Evolutionary conservation across 2,113 vertebrate genomes (phyloP), one percentile per base, ranked within the genome.

Genomic region (Tragelaphus strepsiceros): DNA sequence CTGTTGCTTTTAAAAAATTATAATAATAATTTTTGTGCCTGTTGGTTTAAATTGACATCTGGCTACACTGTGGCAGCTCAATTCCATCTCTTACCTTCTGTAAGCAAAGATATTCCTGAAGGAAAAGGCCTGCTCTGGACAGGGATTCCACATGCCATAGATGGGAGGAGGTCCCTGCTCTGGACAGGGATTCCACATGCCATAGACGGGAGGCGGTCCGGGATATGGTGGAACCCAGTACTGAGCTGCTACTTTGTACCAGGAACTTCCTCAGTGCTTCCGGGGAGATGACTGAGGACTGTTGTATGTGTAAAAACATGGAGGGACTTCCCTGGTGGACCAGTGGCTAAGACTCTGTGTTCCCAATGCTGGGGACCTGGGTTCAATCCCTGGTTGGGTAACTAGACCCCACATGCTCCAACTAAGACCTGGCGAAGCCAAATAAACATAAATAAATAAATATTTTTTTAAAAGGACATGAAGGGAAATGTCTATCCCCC

Each of bases 1-100:
- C 53, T 80, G 13, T 83, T 90, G 53, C 32, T 83, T 91, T 96
- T 30, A 14, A 30, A 54, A 82, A 54, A 22, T 77, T 2, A 71
- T 35, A 0, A n/a, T 82, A 1, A 53, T 82, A n/a, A 82, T n/a
- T 82, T n/a, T 54, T 54, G 81, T 16, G 56, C 30, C 46, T 83
- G 19, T 84, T 90, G 46, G 28, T 88, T 82, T 96, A 62, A 51
- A 19, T 35, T 61, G 53, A 85, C 32, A 80, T 22, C 35, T 88
- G 26, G 10, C 39, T 35, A 21, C 28, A 39, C 35, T 43, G 9
- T 30, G 32, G 30, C 43, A 2, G 0, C 61, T 84, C 53, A 17
- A 22, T 32, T 59, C 49, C 7, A 32, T 32, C 59, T 6, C 32
- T 95, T 54, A 24, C 35, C 78, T 82, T 39, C 77, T 61, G 5